Percentiles rank a stretch among this genome's conserved stretches.
phyloP scores from a whole-genome alignment of 1,140 invertebrate species.

The Nixonia krombeini region DNA sequence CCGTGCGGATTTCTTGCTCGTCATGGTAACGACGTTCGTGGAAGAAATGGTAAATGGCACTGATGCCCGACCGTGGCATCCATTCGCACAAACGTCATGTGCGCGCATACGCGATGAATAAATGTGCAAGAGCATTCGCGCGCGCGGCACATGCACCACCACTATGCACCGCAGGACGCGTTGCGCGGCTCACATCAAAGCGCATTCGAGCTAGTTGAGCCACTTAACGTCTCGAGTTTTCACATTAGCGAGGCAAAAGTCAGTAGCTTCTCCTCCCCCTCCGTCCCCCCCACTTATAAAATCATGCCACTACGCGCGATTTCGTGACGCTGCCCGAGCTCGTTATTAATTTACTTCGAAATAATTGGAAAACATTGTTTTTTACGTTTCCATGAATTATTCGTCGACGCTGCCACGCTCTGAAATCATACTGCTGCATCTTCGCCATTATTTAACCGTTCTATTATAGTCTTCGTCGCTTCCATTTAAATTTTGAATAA shows the following conservation, averaged over 20 bases:
- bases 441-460: too few species aligned
- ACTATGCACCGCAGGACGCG: constrained; percentile 17
- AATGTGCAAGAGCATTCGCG: constrained; percentile 35
- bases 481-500: too few species aligned
- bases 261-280: constrained; percentile 18
- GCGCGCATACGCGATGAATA: constrained; percentile 47
- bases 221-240: constrained; percentile 54
- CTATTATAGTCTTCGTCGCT: too few species aligned
- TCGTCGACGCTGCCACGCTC: too few species aligned
- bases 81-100: constrained; percentile 35
- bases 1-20: constrained; percentile 50
- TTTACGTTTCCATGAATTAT: constrained; percentile 43
- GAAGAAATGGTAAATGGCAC: constrained; percentile 62
- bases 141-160: constrained; percentile 13
- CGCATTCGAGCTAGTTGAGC: constrained; percentile 50
- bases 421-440: too few species aligned
- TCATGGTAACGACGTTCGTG: constrained; percentile 65
- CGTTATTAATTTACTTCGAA: constrained; percentile 39
- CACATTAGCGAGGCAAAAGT: constrained; percentile 55
- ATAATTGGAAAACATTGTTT: constrained; percentile 43
- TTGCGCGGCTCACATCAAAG: constrained; percentile 46
- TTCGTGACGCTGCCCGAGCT: constrained; percentile 29
- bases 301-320: constrained; percentile 26
- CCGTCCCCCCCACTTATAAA: background rate
- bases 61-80: constrained; percentile 33